phyloP scores from a whole-genome alignment of 92 coral and sea anemone genomes.

The Zoanthus gigantus region DNA sequence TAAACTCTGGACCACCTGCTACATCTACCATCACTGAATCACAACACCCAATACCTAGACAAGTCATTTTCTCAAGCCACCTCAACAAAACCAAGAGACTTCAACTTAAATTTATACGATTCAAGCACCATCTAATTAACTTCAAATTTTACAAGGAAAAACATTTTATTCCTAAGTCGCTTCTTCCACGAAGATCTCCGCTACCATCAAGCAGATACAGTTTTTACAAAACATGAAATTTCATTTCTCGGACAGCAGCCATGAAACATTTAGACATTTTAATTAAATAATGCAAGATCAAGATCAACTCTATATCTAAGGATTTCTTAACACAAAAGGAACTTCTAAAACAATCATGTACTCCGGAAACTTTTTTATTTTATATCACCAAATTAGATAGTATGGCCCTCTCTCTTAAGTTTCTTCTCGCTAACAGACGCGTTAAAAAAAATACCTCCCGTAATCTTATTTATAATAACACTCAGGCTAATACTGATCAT shows the following conservation, averaged over 20 bases:
- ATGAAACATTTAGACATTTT: not conserved
- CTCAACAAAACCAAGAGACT: not conserved
- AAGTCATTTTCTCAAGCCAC: not conserved
- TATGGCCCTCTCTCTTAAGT: not conserved
- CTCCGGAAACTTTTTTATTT: not conserved
- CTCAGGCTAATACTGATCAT: not conserved
- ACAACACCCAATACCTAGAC: too few relatives aligned
- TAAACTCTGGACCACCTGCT: too few relatives aligned
- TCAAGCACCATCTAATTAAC: not conserved
- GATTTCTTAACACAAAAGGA: not conserved
- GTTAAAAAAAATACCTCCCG: too few relatives aligned
- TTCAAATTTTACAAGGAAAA: not conserved
- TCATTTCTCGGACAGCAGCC: not conserved
- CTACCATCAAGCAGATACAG: not conserved
- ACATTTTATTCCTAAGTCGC: not conserved
- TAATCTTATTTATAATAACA: too few relatives aligned
- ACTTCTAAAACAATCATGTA: not conserved
- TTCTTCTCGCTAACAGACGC: not conserved
- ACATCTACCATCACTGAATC: too few relatives aligned
- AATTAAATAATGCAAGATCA: not conserved
- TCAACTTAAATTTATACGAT: not conserved
- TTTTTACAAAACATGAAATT: not conserved
- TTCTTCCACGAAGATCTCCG: not conserved
- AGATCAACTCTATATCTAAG: not conserved
- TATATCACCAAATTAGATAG: not conserved